phyloP scores from a whole-genome alignment of 2,797 vertebrate species.

The Parauchenoglanis ngamensis region DNA sequence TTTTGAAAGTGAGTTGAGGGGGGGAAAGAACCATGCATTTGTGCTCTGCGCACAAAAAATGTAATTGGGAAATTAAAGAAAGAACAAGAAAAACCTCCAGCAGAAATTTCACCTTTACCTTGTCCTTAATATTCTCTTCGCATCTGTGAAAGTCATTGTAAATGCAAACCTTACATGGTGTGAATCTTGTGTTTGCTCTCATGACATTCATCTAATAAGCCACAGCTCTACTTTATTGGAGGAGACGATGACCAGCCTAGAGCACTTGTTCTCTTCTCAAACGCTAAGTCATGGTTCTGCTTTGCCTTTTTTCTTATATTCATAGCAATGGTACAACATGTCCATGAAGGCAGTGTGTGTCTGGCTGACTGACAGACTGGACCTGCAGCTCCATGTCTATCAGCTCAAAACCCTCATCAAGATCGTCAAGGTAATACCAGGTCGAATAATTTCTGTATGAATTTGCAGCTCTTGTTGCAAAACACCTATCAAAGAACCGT shows the following conservation, averaged over 20 bases:
- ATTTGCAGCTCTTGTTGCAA: background rate
- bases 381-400: constrained; percentile 94
- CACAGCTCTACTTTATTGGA: background rate
- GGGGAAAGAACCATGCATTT: background rate
- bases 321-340: constrained; percentile 92
- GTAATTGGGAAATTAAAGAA: background rate
- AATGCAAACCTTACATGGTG: too few species aligned
- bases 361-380: constrained; percentile 93
- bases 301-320: constrained; percentile 34
- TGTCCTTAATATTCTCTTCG: background rate
- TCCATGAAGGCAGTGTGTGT: constrained; percentile 89
- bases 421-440: constrained; percentile 90
- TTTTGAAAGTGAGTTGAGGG: background rate
- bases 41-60: background rate
- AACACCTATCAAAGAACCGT: background rate
- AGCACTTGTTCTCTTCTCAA: background rate
- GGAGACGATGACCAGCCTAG: background rate
- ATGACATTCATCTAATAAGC: background rate
- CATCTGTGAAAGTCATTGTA: background rate
- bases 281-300: background rate
- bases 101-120: background rate
- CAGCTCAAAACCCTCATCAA: constrained; percentile 98
- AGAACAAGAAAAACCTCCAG: background rate
- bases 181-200: background rate
- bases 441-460: background rate